These are phyloP conservation scores for Glyphotaelius pellucidus DNA, from an alignment of 2,888 invertebrate species.

Conservation along the genomic window DNA sequence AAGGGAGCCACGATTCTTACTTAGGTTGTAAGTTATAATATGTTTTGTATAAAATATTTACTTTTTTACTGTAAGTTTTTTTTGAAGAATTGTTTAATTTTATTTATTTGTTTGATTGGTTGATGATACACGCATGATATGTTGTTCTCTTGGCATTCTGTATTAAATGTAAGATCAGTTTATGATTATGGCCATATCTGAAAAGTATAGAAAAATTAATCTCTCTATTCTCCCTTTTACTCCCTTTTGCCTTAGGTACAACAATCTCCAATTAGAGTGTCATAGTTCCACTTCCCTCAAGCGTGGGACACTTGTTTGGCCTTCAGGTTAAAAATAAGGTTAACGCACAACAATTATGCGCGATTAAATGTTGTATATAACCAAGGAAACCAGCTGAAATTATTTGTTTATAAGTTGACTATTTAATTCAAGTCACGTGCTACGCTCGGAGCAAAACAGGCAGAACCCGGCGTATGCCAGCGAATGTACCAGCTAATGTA, in stretches of 20 bases:
- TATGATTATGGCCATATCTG: too few species aligned
- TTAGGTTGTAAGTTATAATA: too few species aligned
- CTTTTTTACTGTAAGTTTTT: too few species aligned
- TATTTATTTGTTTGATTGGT: too few species aligned
- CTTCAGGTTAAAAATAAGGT: neutral
- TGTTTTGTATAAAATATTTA: too few species aligned
- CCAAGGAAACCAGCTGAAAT: neutral
- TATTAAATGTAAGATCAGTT: too few species aligned
- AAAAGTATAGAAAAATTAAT: too few species aligned
- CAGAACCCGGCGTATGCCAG: neutral
- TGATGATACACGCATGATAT: too few species aligned
- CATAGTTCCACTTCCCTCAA: neutral
- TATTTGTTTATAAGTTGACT: neutral
- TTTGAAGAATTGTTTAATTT: too few species aligned
- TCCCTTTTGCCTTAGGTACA: neutral
- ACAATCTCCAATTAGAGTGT: neutral
- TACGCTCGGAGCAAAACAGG: neutral
- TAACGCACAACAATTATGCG: neutral
- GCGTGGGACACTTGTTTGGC: neutral
- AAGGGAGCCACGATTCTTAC: too few species aligned
- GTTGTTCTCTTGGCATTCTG: too few species aligned
- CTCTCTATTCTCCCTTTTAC: neutral
- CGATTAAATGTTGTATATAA: neutral
- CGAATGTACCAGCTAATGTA: neutral
- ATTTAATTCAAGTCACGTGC: conserved; percentile 14